Conservation (phyloP, 2,797 vertebrate genomes). For the Bradypus variegatus region DNA sequence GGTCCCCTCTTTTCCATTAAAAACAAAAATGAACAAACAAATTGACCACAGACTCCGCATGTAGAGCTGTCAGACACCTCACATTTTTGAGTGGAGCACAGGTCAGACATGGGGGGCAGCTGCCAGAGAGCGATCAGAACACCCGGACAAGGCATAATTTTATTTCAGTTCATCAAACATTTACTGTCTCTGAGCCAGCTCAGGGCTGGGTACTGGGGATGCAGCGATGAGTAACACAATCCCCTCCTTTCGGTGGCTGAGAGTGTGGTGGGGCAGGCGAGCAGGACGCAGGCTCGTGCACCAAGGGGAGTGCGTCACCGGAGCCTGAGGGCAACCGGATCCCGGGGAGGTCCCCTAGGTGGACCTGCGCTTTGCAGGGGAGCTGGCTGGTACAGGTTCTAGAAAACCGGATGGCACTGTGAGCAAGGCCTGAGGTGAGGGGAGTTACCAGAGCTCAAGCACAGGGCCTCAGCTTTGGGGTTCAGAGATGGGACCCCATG, state of each 20-base stretch:
- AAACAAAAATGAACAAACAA: background rate
- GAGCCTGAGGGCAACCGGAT: background rate
- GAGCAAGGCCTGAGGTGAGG: background rate
- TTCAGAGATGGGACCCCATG: background rate
- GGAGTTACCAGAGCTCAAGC: background rate
- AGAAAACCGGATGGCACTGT: background rate
- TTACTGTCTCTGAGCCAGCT: background rate
- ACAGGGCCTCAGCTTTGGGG: background rate
- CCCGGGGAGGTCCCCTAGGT: background rate
- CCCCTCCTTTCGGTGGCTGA: background rate
- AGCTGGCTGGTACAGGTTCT: background rate
- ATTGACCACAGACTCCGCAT: background rate
- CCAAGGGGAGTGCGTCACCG: too few relatives aligned
- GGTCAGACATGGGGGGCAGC: background rate
- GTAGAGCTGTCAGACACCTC: background rate
- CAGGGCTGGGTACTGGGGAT: too few relatives aligned
- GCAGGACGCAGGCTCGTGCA: accelerated
- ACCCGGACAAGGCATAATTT: background rate
- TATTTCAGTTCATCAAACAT: background rate
- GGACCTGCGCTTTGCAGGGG: background rate
- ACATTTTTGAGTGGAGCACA: background rate
- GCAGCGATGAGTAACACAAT: background rate
- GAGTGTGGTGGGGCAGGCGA: background rate
- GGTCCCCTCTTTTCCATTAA: background rate
- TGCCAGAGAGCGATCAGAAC: background rate